These are phyloP conservation scores for Belgica antarctica DNA, from an alignment of 2,888 invertebrate genomes.

Conservation along the genomic window DNA sequence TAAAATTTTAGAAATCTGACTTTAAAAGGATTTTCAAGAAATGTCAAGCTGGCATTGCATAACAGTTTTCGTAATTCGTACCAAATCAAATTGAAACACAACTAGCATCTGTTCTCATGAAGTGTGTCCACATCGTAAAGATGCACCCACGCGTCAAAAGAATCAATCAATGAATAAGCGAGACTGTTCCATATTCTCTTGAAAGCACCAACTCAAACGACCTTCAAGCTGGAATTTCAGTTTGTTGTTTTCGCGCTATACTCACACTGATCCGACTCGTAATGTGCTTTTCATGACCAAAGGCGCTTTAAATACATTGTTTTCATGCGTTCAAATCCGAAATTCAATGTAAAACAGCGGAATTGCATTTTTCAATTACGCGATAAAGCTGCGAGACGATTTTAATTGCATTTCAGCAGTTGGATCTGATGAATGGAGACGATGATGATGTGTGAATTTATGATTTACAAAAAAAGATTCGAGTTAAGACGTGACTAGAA, in stretches of 20 bases:
- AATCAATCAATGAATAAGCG: slow-evolving; percentile 39
- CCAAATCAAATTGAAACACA: too few relatives aligned
- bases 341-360: neutral
- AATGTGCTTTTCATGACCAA: too few relatives aligned
- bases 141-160: slow-evolving; percentile 37
- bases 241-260: slow-evolving; percentile 10
- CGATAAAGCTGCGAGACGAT: neutral
- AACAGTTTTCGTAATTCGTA: too few relatives aligned
- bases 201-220: slow-evolving; percentile 16
- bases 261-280: neutral
- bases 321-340: slow-evolving; percentile 4
- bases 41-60: too few relatives aligned
- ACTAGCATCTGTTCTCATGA: neutral
- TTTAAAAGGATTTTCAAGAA: neutral
- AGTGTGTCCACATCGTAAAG: neutral
- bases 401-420: slow-evolving; percentile 14
- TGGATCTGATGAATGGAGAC: neutral
- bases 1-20: too few relatives aligned
- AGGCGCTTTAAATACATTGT: slow-evolving; percentile 1
- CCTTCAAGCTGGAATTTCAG: slow-evolving; percentile 38
- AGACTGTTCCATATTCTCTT: slow-evolving; percentile 14
- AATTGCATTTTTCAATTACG: neutral
- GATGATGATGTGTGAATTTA: too few relatives aligned
- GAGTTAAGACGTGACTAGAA: too few relatives aligned
- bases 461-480: too few relatives aligned